Conservation (phyloP, 2,113 vertebrate species). For the Oncorhynchus tshawytscha region DNA sequence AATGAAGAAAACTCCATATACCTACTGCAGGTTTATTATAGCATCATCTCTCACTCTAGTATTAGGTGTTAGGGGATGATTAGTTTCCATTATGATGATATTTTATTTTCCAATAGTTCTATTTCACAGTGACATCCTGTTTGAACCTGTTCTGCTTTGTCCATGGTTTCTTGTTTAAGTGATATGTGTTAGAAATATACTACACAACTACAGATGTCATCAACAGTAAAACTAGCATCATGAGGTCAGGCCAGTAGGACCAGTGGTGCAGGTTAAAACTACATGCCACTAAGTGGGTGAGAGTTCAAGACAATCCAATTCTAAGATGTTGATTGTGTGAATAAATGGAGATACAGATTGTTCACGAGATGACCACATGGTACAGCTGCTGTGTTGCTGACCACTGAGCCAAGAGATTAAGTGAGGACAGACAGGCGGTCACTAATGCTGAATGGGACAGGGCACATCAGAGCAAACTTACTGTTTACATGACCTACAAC, state of each 20-base stretch:
- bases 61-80: not conserved
- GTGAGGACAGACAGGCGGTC: conserved; percentile 1
- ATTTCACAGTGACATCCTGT: too few species aligned
- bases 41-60: not conserved
- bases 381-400: conserved; percentile 21
- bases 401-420: conserved; percentile 26
- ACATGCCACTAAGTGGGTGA: conserved; percentile 5
- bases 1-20: conserved; percentile 16
- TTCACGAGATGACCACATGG: conserved; percentile 24
- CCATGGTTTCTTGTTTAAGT: not conserved
- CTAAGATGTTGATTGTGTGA: not conserved
- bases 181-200: not conserved
- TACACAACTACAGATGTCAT: not conserved
- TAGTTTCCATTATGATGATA: not conserved
- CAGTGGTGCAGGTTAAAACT: conserved; percentile 3
- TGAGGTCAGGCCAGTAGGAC: not conserved
- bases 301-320: too few species aligned
- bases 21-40: not conserved
- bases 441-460: conserved; percentile 37
- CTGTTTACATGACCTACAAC: conserved; percentile 75
- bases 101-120: too few species aligned
- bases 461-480: conserved; percentile 60
- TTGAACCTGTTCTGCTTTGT: not conserved
- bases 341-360: conserved; percentile 25
- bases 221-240: conserved; percentile 1